phyloP scores from a whole-genome alignment of 1,140 invertebrate genomes.

The Drosophila suzukii region DNA sequence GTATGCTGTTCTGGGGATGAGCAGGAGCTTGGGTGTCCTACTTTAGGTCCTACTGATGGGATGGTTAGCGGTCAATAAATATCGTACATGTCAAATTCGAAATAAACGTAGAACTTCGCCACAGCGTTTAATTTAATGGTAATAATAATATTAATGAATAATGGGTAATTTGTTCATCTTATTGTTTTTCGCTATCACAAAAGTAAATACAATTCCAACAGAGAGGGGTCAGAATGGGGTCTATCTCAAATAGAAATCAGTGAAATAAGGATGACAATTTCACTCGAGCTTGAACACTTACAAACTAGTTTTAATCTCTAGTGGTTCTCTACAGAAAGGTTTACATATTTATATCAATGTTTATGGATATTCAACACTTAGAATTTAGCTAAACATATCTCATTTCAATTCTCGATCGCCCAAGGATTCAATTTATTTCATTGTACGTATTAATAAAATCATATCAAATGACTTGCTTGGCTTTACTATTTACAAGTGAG shows the following conservation, averaged over 20 bases:
- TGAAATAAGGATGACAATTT: conserved; percentile 40
- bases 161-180: conserved; percentile 69
- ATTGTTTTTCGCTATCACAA: conserved; percentile 80
- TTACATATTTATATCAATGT: conserved; percentile 49
- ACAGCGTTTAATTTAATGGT: conserved; percentile 21
- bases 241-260: conserved; percentile 27
- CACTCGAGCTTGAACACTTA: conserved; percentile 46
- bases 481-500: conserved; percentile 60
- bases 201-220: conserved; percentile 79
- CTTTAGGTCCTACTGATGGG: conserved; percentile 12
- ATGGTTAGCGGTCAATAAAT: conserved; percentile 48
- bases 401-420: conserved; percentile 31
- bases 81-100: conserved; percentile 57
- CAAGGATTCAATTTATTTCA: conserved; percentile 42
- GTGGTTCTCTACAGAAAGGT: conserved; percentile 25
- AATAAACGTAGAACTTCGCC: conserved; percentile 38
- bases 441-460: conserved; percentile 57
- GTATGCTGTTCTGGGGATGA: conserved; percentile 52
- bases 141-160: conserved; percentile 47
- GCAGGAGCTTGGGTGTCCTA: conserved; percentile 14
- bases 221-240: conserved; percentile 34
- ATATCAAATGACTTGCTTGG: conserved; percentile 74
- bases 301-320: conserved; percentile 60
- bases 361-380: conserved; percentile 78
- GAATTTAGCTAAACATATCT: conserved; percentile 58